These are phyloP conservation scores for Eleginops maclovinus DNA, from an alignment of 2,113 vertebrate genomes.

Conservation along the genomic window DNA sequence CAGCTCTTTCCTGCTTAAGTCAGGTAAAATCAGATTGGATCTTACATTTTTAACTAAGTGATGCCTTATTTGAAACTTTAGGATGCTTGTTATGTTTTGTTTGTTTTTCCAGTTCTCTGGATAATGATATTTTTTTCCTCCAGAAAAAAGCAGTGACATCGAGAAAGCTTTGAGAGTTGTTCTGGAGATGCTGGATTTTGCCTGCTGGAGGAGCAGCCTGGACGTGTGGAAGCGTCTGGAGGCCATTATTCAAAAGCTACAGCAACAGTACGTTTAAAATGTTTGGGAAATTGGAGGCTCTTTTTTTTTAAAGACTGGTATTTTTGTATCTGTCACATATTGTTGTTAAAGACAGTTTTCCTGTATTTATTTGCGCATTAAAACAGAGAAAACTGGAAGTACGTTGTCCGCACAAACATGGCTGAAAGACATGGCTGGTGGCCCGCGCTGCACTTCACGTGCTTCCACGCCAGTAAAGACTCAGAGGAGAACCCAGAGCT, in stretches of 20 bases:
- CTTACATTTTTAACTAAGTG: not conserved
- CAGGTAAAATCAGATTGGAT: conserved; percentile 81
- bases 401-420: conserved; percentile 84
- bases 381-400: conserved; percentile 54
- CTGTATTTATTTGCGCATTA: not conserved
- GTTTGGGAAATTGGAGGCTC: not conserved
- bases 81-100: not conserved
- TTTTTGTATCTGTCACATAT: not conserved
- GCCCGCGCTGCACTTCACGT: conserved; percentile 90
- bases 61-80: not conserved
- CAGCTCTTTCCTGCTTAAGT: conserved; percentile 85
- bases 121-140: not conserved
- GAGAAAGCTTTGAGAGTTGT: conserved; percentile 83
- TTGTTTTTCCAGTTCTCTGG: not conserved
- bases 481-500: conserved; percentile 79
- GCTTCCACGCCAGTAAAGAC: conserved; percentile 83
- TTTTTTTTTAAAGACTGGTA: not conserved
- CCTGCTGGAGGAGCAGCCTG: conserved; percentile 87
- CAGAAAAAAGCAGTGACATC: conserved; percentile 79
- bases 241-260: conserved; percentile 77
- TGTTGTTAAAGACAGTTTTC: not conserved
- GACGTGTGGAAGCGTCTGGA: conserved; percentile 87
- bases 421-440: conserved; percentile 88
- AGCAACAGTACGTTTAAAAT: conserved; percentile 50
- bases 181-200: conserved; percentile 89